Base-by-base conservation (phyloP, 2,888 invertebrate genomes). In the Philereme transversata region DNA sequence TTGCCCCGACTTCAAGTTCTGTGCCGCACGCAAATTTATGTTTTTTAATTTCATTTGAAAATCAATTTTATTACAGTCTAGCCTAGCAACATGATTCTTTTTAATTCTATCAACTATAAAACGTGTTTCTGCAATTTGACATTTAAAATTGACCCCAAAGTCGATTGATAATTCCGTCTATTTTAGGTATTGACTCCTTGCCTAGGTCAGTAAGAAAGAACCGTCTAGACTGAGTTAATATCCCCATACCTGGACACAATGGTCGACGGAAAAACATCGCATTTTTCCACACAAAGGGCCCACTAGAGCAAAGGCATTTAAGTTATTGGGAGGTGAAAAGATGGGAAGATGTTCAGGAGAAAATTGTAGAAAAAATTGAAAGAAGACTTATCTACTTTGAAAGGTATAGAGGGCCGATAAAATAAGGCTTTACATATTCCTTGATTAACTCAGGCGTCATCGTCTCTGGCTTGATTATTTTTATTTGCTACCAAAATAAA, bases 171-270 rank as follows among this genome's bases (percentile, higher is more conserved):
- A 7, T 40, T 40, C 40, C 4, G 22, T 22, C 22, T 22, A 22
- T 45, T 6, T 11, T 11, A 10, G 4, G 6, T 6, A 7, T 10
- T 22, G 5, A 22, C 7, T 6, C 22, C 45, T 5, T 6, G 11
- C 22, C 6, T 5, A 51, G 48, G 60, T 35, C 47, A 56, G 44
- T 7, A 8, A 6, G 7, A 8, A 40, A 8, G 40, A 45, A 33
- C 45, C 57, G 86, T 86, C 87, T 86, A 86, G 86, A 86, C 84
- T 74, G 69, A 81, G 81, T 81, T 83, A 86, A 87, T 87, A 81
- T 78, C 70, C 75, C 65, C 77, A 82, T 88, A 86, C 86, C 86
- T 84, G 79, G 67, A 74, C 74, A 87, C 88, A 88, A 87, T 82
- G 70, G 78, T 51, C 54, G 48, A 52, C 51, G 67, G 62, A 75